These are phyloP conservation scores for Circaetus cinerascens DNA, from an alignment of 2,113 vertebrate genomes.

Conservation along the genomic window DNA sequence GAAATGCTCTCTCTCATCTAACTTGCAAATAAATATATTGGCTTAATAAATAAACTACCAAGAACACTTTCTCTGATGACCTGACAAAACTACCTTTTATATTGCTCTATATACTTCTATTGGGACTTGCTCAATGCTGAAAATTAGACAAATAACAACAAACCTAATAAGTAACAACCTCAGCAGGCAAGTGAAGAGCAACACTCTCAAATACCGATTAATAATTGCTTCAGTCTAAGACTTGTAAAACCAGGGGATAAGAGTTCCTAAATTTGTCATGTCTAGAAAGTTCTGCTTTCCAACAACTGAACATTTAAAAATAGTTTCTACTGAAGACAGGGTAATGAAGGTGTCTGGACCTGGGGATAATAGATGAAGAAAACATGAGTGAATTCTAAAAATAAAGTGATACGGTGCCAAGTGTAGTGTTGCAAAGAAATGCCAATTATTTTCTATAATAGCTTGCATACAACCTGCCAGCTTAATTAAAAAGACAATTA, in stretches of 20 bases:
- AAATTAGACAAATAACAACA: not conserved
- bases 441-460: not conserved
- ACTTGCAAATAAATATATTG: not conserved
- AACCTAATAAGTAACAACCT: not conserved
- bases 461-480: not conserved
- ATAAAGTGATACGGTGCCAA: not conserved
- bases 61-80: not conserved
- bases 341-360: not conserved
- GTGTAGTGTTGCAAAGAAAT: not conserved
- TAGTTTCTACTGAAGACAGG: not conserved
- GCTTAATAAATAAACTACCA: not conserved
- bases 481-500: slow-evolving; percentile 4
- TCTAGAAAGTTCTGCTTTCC: not conserved
- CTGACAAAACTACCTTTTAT: not conserved
- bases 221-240: not conserved
- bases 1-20: not conserved
- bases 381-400: not conserved
- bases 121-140: not conserved
- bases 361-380: not conserved
- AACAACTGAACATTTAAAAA: not conserved
- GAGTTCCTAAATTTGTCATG: not conserved
- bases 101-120: not conserved
- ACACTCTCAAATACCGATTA: not conserved
- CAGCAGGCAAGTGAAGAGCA: not conserved
- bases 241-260: not conserved